Evolutionary conservation across 2,888 invertebrate genomes (phyloP), one percentile per base, ranked within the genome.

Genomic region (Apotomis betuletana): DNA sequence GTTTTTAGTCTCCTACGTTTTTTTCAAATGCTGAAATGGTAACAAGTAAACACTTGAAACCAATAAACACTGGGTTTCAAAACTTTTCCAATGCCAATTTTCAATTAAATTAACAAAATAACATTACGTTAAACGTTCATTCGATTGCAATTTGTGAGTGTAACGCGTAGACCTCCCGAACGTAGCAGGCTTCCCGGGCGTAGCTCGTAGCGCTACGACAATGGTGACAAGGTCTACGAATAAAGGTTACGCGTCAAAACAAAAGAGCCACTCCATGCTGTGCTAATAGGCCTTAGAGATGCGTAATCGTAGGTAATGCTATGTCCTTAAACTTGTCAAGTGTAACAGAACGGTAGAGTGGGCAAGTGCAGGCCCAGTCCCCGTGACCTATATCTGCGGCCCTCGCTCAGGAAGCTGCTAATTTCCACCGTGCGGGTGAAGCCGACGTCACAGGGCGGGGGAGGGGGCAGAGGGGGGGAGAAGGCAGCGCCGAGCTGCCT

Each of bases 331-430:
- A 92, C 92, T 92, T 92, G 91, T 90, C 89, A 86, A 90, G 90
- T 88, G 88, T 90, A 87, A 86, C 85, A 86, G 87, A 84, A 87
- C 86, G 89, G 88, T 86, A 88, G 88, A 89, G 85, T 89, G 88
- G 89, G 90, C 90, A 89, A 91, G 90, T 90, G 90, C 91, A 91
- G 87, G 89, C 87, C 87, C 89, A 90, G 92, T 90, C 92, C 92
- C 92, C 92, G 91, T 92, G 92, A 92, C 92, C 92, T 90, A 92
- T 87, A 91, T 92, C 89, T 82, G 82, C 92, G 92, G 91, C 92
- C 92, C 92, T 92, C 91, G 91, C 88, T 87, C 91, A 92, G 91
- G 92, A 92, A 92, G 92, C 92, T 92, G 92, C 90, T 92, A 92
- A 92, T 92, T 91, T 91, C 90, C 91, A 92, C 89, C 91, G 90